Percentiles rank a stretch among this genome's conserved stretches.
Evolutionary conservation across 2,113 vertebrate species (phyloP).

Genomic region (Poicephalus gulielmi): DNA sequence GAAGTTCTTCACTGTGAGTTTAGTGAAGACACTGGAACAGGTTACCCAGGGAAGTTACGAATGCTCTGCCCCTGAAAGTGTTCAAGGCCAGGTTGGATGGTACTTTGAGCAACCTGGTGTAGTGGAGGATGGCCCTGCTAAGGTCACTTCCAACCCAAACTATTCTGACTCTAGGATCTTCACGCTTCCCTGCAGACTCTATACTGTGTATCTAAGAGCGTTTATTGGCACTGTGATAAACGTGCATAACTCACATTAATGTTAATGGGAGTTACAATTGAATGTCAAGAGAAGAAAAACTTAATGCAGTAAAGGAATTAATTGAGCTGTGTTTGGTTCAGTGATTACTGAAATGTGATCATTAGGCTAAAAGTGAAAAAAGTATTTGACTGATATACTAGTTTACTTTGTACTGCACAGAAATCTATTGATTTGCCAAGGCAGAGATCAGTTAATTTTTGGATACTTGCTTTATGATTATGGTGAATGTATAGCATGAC

Average conservation of each 20-base stretch:
- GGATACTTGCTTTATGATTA: neutral
- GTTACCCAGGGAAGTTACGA: too few species aligned
- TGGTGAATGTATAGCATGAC: neutral
- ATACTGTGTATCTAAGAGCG: neutral
- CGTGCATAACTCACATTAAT: neutral
- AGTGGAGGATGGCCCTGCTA: too few species aligned
- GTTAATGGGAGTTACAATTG: neutral
- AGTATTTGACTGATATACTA: neutral
- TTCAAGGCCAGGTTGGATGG: too few species aligned
- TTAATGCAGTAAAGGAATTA: neutral
- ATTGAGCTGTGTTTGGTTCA: neutral
- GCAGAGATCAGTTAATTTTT: neutral
- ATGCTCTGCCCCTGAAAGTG: too few species aligned
- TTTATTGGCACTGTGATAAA: neutral
- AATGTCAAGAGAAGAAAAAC: neutral
- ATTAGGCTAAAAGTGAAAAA: neutral
- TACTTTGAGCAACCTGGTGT: too few species aligned
- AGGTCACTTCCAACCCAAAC: too few species aligned
- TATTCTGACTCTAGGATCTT: neutral
- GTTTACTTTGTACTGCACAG: neutral
- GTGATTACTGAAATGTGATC: slow-evolving; percentile 28
- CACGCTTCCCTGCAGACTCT: neutral
- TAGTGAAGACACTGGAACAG: too few species aligned
- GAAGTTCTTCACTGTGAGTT: too few species aligned
- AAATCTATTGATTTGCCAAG: neutral